Base-by-base conservation (phyloP, 1,140 invertebrate genomes). In the Calephelis nemesis region DNA sequence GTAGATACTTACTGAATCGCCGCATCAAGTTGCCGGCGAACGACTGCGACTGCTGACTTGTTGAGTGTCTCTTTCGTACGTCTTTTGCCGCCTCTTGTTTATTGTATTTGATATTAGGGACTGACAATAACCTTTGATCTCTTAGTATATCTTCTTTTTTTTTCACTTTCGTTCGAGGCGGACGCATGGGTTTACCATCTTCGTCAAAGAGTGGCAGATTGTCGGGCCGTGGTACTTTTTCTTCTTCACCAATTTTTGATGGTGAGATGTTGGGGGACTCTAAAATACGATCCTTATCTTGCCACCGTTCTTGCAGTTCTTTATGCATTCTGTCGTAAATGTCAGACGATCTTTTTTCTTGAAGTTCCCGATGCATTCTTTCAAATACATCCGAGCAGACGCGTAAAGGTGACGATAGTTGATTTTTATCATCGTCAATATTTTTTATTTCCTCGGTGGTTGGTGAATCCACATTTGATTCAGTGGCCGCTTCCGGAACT, bases 1-100 rank as follows among this genome's bases (percentile, higher is more conserved):
- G 75, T 60, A 64, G 78, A 93, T 94, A 97, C 96, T 97, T 96
- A 97, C 96, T 96, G 94, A 96, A 96, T 93, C 95, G 94, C 86
- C 96, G 94, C 92, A 96, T 96, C 77, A 96, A 92, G 93, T 94
- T 95, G 79, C 95, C 94, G 73, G 95, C 93, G 88, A 95, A 95
- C 63, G 94, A 93, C 75, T 85, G 91, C 52, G 93, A 91, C 74
- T 82, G 91, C 48, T 75, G 87, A 65, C 75, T 80, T 70, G 83
- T 76, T 67, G 82, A 75, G 76, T 76, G 87, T 77, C 85, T 93
- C 71, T 85, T 88, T 74, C 91, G 89, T 79, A 90, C 72, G 76
- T 81, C 76, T 45, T 89, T 81, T 74, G 83, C 70, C 78, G 78
- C 66, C 40, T 79, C 89, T 75, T 92, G 87, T 83, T 92, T 94